These are phyloP conservation scores for Chitala chitala DNA, from an alignment of 2,113 vertebrate species.

Conservation along the genomic window DNA sequence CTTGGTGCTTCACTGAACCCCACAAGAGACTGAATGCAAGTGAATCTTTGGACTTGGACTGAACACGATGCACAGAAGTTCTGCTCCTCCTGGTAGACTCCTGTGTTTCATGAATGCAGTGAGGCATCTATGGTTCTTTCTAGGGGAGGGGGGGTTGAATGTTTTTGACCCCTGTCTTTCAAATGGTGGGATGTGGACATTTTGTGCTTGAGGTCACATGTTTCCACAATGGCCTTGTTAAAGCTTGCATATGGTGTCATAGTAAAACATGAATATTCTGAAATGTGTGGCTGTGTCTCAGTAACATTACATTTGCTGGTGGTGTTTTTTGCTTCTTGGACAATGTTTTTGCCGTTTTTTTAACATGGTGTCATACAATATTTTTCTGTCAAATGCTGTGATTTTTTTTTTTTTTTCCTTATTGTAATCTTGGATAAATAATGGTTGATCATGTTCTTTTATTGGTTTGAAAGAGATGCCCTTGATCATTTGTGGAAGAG, in stretches of 20 bases:
- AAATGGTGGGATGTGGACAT: conserved; percentile 30
- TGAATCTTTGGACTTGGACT: neutral
- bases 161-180: neutral
- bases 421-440: too few species aligned
- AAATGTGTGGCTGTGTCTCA: conserved; percentile 32
- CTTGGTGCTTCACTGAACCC: neutral
- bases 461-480: too few species aligned
- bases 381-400: too few species aligned
- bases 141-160: neutral
- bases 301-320: neutral
- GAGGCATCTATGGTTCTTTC: neutral
- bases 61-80: neutral
- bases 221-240: conserved; percentile 58
- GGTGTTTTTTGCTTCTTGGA: neutral
- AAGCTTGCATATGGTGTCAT: conserved; percentile 55
- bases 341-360: neutral
- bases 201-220: conserved; percentile 52
- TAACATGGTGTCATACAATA: too few species aligned
- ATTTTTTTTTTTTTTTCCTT: too few species aligned
- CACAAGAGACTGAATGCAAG: conserved; percentile 3
- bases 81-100: neutral
- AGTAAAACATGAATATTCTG: conserved; percentile 57
- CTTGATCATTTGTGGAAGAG: too few species aligned
- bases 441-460: too few species aligned
- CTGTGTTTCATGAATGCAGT: neutral